phyloP scores from a whole-genome alignment of 2,888 invertebrate species.

The Mimachlamys varia region DNA sequence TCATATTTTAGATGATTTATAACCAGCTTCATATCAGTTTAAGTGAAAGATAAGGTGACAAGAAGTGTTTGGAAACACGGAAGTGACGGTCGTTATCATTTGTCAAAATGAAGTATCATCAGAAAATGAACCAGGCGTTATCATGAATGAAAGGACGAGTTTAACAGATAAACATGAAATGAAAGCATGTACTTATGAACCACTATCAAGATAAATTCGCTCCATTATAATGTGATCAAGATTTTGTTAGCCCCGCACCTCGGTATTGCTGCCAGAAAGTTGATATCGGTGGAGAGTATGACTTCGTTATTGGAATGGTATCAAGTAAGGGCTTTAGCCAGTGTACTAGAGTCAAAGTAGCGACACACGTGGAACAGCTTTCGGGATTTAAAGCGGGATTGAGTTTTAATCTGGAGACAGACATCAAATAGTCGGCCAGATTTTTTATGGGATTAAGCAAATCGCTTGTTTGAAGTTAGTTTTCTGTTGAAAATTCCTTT shows the following conservation, averaged over 20 bases:
- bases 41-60: background rate
- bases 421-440: slow-evolving; percentile 10
- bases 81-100: background rate
- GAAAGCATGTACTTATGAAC: background rate
- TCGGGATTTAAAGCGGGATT: background rate
- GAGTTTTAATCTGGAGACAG: background rate
- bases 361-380: background rate
- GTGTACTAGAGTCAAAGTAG: background rate
- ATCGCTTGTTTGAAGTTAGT: slow-evolving; percentile 11
- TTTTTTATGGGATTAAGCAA: background rate
- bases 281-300: background rate
- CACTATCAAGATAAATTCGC: background rate
- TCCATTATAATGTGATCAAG: background rate
- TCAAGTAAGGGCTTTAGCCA: background rate
- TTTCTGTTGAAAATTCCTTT: slow-evolving; percentile 6
- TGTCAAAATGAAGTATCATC: background rate
- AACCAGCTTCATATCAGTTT: background rate
- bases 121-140: background rate
- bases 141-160: background rate
- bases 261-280: background rate
- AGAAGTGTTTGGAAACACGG: background rate
- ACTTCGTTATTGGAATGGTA: background rate
- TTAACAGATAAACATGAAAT: background rate
- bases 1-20: background rate
- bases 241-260: background rate